Evolutionary conservation across 1,140 invertebrate genomes (phyloP), one percentile per base, ranked within the genome.

Genomic region (Achroia grisella): DNA sequence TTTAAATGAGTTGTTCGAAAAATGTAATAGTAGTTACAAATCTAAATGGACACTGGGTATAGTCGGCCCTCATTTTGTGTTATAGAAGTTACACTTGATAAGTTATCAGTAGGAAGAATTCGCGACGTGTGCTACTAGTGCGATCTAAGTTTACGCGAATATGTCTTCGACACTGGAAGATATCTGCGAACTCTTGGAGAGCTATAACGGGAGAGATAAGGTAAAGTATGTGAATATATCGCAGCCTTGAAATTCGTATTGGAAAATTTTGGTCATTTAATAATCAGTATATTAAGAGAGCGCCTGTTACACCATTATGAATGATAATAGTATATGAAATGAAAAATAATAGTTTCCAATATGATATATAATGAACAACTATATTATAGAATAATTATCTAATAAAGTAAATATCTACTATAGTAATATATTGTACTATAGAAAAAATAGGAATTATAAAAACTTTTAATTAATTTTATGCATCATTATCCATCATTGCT

Each of bases 161-260:
- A 83, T 83, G 79, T 76, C 77, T 55, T 71, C 77, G 12, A 36
- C 75, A 39, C 45, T 66, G 13, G 77, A 82, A 56, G 80, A 84
- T 79, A 63, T 84, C 59, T 80, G 74, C 44, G 80, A 84, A 61
- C 60, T 84, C 35, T 67, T 84, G 56, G 74, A 82, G 48, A 84
- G 72, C 48, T 84, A 84, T 51, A 82, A 79, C 57, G 80, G 80
- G 8, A 71, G 80, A 57, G 80, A 84, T 58, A 84, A 84, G 80
- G 80, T 84, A 69, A 63, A 61, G 41, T 69, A 79, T 76, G 68
- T 73, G 76, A 72, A 79, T 78, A 58, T 41, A 34, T 42, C 47
- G 27, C 29, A 49, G 39, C 73, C 59, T 69, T 60, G 67, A 56
- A 54, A 63, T 68, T 62, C 6, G 17, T 6, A 17, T 27, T 43